Evolutionary conservation across 2,888 invertebrate genomes (phyloP), one percentile per base, ranked within the genome.

Genomic region (Spisula solida): DNA sequence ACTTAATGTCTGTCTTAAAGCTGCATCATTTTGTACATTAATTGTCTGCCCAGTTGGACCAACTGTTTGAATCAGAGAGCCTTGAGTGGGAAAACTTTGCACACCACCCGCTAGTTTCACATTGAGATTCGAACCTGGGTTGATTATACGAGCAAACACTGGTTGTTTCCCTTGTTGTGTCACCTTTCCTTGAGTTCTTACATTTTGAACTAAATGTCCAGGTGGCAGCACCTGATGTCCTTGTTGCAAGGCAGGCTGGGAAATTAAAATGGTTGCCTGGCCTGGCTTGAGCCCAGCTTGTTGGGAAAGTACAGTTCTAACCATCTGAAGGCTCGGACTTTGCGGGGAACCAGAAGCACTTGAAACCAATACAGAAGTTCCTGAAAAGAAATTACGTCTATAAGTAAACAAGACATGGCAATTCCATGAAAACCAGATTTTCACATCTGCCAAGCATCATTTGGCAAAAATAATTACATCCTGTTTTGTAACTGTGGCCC

Each of bases 141-240:
- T 95, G 60, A 96, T 96, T 78, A 96, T 96, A 31, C 96, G 93
- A 18, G 96, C 96, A 92, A 95, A 96, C 88, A 96, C 95, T 4
- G 96, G 96, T 47, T 94, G 95, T 89, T 96, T 96, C 47, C 92
- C 94, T 87, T 94, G 94, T 29, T 93, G 93, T n/a, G 94, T 91
- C 10, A 93, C 90, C 70, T 94, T 93, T 47, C 94, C 95, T 25
- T 92, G 93, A 41, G 91, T 86, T 81, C 93, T 90, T 10, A 92
- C 85, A n/a, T 93, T 91, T 29, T 95, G 95, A 78, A 95, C 83
- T 20, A 95, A 89, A 90, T 95, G 95, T 6, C 94, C 93, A 47
- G 93, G 91, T 60, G 94, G 86, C 82, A 94, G 91, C 81, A 93
- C 93, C 18, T 92, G n/a, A n/a, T n/a, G 87, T 29, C 93, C 92